Evolutionary conservation across 2,888 invertebrate genomes (phyloP).

Genomic region (Mesorhabditis sp.): DNA sequence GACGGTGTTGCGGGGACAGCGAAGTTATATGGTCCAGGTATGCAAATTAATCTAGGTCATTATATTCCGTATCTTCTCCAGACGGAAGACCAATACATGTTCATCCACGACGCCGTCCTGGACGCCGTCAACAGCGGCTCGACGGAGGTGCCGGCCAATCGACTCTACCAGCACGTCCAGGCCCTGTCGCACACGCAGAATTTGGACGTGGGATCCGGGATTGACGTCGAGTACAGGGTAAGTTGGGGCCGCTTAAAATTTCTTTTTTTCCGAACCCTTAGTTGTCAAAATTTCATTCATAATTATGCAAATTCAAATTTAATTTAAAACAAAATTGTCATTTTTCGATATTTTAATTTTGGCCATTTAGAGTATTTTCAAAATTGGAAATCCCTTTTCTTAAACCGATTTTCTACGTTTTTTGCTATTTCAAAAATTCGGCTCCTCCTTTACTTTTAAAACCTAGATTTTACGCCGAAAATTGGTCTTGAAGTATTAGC

Average conservation of each 20-base stretch:
- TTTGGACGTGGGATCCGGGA: constrained; percentile 61
- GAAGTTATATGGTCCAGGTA: constrained; percentile 95
- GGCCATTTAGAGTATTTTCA: too few relatives aligned
- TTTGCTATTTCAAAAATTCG: too few relatives aligned
- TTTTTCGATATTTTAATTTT: too few relatives aligned
- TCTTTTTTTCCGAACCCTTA: too few relatives aligned
- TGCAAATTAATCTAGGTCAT: not conserved
- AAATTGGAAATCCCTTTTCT: too few relatives aligned
- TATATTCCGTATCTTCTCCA: constrained; percentile 9
- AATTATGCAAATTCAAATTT: too few relatives aligned
- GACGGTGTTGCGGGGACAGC: constrained; percentile 89
- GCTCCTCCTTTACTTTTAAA: too few relatives aligned
- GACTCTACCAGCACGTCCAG: constrained; percentile 89
- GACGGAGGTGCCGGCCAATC: constrained; percentile 85
- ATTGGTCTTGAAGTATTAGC: not conserved
- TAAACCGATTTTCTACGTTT: too few relatives aligned
- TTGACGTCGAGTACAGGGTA: constrained; percentile 33
- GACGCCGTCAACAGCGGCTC: constrained; percentile 94
- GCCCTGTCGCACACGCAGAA: constrained; percentile 87
- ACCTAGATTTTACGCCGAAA: too few relatives aligned
- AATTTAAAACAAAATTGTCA: too few relatives aligned
- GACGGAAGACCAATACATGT: constrained; percentile 75
- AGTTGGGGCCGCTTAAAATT: not conserved
- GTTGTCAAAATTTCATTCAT: too few relatives aligned
- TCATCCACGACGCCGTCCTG: constrained; percentile 93